These are phyloP conservation scores for Drosophila arizonae DNA, from an alignment of 1,140 invertebrate genomes.

Conservation along the genomic window DNA sequence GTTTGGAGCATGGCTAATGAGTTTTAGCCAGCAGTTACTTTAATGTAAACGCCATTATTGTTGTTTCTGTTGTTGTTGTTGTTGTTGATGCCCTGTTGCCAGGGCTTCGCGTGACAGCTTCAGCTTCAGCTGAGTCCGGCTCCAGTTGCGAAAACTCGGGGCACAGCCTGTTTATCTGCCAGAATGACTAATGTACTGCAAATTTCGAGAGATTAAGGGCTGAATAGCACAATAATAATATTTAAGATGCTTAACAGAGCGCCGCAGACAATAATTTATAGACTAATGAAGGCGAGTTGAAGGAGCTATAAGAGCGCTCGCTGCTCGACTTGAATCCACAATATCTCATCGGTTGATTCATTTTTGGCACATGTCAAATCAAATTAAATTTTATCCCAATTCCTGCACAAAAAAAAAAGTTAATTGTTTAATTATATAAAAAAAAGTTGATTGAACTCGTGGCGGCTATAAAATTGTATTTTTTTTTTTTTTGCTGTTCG, in stretches of 20 bases:
- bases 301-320: neutral
- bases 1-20: constrained; percentile 59
- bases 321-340: neutral
- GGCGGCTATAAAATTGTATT: constrained; percentile 32
- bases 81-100: neutral
- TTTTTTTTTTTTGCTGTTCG: constrained; percentile 8
- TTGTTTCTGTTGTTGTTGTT: constrained; percentile 4
- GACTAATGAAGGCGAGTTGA: neutral
- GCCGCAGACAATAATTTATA: constrained; percentile 6
- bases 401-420: constrained; percentile 1
- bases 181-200: constrained; percentile 40
- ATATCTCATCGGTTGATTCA: neutral
- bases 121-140: constrained; percentile 20
- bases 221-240: constrained; percentile 20
- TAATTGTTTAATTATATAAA: constrained; percentile 16
- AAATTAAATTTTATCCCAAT: constrained; percentile 17
- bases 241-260: neutral
- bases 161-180: constrained; percentile 24
- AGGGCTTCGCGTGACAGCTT: constrained; percentile 28
- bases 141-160: constrained; percentile 23
- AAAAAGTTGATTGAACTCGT: constrained; percentile 63
- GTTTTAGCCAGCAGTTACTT: constrained; percentile 30
- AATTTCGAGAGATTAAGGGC: constrained; percentile 28
- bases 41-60: constrained; percentile 4
- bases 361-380: neutral